Evolutionary conservation across 2,797 vertebrate genomes (phyloP), one percentile per base, ranked within the genome.

Genomic region (Lepilemur septentrionalis): DNA sequence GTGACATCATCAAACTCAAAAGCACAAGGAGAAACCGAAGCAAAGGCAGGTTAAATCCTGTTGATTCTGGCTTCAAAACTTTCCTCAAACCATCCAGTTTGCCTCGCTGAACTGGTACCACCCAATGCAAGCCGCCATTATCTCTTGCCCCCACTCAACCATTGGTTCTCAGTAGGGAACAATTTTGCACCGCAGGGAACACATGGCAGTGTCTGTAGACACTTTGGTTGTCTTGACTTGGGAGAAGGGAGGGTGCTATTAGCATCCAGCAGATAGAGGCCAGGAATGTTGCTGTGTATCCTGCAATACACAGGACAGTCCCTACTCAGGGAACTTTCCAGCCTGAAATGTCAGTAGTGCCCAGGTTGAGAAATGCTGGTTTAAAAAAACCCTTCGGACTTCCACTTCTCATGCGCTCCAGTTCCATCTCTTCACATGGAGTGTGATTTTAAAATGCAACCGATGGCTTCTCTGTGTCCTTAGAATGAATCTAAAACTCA

Each of bases 311-410:
- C 55, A 32, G 35, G 46, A 14, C 20, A 17, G 7, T 5, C 35
- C 35, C 17, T 3, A 17, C 1, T 11, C 69, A 46, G 17, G 78
- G 82, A 73, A 2, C 5, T 17, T 23, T 3, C 22, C 48, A 57
- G 48, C 46, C 78, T 2, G 3, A 86, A 81, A 61, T 1, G 32
- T 52, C 88, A 35, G 0, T 7, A n/a, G 17, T 2, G 10, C 46
- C 0, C 0, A 61, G 43, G 55, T 0, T 28, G 7, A 81, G 59
- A 85, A 76, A 70, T 10, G 20, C 18, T 57, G 18, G 6, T 35
- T 35, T 48, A 41, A 41, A 72, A 35, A 59, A 59, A 30, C 48
- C 9, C 92, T 59, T 23, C 2, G 32, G 2, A n/a, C 5, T 30
- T 55, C 32, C 46, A 35, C 22, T 48, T 93, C 93, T 82, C 81